Base-by-base conservation (phyloP, 2,888 invertebrate species). In the Himalopsyche tibetana region DNA sequence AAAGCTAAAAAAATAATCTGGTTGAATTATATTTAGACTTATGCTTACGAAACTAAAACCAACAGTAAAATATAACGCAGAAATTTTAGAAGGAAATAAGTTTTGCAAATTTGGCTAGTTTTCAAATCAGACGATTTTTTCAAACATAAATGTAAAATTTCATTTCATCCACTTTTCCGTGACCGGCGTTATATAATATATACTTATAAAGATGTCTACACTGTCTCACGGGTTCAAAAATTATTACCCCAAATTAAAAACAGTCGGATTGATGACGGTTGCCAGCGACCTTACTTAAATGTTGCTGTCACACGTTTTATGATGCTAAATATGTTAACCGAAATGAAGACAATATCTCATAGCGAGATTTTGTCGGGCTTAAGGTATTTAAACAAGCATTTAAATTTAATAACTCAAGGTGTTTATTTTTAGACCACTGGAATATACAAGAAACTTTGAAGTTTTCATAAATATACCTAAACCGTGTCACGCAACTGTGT, bases 241-340 rank as follows among this genome's bases (percentile, higher is more conserved):
- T 40, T 45, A 82, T 80, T n/a, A 51, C 40, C 84, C 45, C 84
- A 80, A 84, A 84, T 84, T 84, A 84, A 84, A 84, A 84, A 55
- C 56, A 51, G 69, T 45, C 42, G 6, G 81, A 84, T 84, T 81
- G 84, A 84, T 84, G 81, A 45, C 28, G 82, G n/a, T 63, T 11
- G 83, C 45, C 38, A 12, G 19, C 51, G 42, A 74, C 55, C 84
- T 80, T 56, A 56, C 63, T 84, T 81, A 84, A 84, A 84, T 84
- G 84, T 81, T 80, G 84, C 55, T 81, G 84, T 84, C 84, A 55
- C 80, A 28, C 56, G 80, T 84, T 84, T 84, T 84, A 84, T 63
- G 84, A 63, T 63, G 11, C 81, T 51, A 81, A 51, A 84, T 84
- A 81, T 45, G 84, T 84, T 81, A 51, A 38, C 80, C 40, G 63